Evolutionary conservation across 2,113 vertebrate genomes (phyloP).

Genomic region (Eleginops maclovinus): DNA sequence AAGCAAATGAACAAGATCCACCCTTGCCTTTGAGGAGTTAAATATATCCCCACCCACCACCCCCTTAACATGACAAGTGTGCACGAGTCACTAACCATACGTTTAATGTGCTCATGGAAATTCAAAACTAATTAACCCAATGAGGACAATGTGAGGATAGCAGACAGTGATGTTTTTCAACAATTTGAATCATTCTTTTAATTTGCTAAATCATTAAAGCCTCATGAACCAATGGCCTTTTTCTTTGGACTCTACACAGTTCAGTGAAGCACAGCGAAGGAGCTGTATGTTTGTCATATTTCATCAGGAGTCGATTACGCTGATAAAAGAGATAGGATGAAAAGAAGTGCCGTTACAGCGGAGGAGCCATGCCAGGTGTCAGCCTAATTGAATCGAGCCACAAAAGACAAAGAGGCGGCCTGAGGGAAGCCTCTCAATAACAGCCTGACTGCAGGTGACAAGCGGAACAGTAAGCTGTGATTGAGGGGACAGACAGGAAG

Average conservation of each 20-base stretch:
- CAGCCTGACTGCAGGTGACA: constrained; percentile 66
- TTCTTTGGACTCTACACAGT: constrained; percentile 32
- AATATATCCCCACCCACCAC: constrained; percentile 54
- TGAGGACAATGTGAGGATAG: constrained; percentile 29
- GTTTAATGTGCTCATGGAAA: constrained; percentile 50
- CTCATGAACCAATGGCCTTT: constrained; percentile 44
- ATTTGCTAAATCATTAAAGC: constrained; percentile 52
- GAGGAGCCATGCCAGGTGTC: constrained; percentile 72
- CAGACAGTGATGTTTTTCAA: constrained; percentile 39
- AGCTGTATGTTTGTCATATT: constrained; percentile 56
- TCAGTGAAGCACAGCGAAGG: constrained; percentile 38
- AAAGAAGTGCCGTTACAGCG: constrained; percentile 59
- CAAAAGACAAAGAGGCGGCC: constrained; percentile 73
- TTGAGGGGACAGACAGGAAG: constrained; percentile 44
- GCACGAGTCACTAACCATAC: constrained; percentile 44
- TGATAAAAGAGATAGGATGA: constrained; percentile 64
- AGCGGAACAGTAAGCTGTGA: constrained; percentile 58
- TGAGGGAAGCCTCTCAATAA: constrained; percentile 64
- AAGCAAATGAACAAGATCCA: constrained; percentile 21
- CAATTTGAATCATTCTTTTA: constrained; percentile 58
- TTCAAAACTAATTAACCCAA: constrained; percentile 45
- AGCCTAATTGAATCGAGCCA: constrained; percentile 69
- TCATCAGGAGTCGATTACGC: constrained; percentile 67
- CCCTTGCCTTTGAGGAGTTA: constrained; percentile 38
- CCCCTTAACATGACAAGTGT: constrained; percentile 12